A percentile compares a stretch with the other conserved stretches of the same genome.
phyloP scores from a whole-genome alignment of 2,113 vertebrate species.

The Ictalurus punctatus region DNA sequence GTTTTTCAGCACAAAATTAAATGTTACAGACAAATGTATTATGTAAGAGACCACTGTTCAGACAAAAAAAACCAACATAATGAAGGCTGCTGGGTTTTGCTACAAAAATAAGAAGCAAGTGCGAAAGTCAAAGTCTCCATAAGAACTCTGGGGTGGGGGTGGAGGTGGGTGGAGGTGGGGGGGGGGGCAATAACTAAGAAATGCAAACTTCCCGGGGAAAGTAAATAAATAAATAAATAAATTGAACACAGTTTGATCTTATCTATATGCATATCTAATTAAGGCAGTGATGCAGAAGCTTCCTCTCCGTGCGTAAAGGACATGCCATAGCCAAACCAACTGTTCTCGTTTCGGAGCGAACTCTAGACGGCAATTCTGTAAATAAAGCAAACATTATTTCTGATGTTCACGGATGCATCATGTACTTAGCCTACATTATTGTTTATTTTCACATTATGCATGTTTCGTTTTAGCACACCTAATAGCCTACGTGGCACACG shows the following conservation, averaged over 20 bases:
- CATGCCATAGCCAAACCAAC: neutral
- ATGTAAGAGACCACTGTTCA: too few species aligned
- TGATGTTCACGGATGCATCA: neutral
- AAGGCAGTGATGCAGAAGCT: neutral
- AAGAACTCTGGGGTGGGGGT: too few species aligned
- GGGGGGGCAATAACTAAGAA: neutral
- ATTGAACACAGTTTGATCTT: neutral
- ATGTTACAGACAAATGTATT: too few species aligned
- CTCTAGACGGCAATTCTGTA: neutral
- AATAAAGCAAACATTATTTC: neutral
- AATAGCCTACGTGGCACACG: neutral
- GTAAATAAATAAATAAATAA: neutral
- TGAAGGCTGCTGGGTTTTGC: too few species aligned
- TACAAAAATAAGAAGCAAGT: too few species aligned
- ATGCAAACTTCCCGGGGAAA: neutral
- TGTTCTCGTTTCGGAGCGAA: neutral
- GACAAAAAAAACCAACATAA: too few species aligned
- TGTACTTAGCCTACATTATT: neutral
- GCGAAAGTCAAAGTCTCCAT: too few species aligned
- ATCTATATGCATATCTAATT: neutral
- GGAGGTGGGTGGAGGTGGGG: too few species aligned
- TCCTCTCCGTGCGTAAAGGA: conserved; percentile 16
- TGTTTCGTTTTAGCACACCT: neutral
- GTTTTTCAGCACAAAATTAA: too few species aligned
- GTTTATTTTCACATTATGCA: neutral